These are phyloP conservation scores for Enoplosus armatus DNA, from an alignment of 2,797 vertebrate species.

Conservation along the genomic window DNA sequence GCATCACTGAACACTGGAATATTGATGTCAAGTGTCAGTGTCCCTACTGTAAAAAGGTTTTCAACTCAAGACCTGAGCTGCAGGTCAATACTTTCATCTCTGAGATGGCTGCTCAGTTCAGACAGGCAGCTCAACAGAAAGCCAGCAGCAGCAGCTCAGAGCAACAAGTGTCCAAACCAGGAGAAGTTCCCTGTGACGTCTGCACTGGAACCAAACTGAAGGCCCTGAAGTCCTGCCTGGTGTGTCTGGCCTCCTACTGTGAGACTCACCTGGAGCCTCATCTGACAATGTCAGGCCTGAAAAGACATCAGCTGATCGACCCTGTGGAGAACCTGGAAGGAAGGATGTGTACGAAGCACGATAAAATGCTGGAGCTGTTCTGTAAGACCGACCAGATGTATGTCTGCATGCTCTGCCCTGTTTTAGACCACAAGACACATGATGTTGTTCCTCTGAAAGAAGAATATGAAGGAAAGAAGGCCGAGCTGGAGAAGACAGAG, in stretches of 20 bases:
- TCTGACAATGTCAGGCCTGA: not conserved
- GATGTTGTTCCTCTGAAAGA: slow-evolving; percentile 19
- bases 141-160: slow-evolving; percentile 20
- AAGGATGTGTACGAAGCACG: slow-evolving; percentile 22
- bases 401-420: slow-evolving; percentile 25
- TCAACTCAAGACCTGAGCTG: slow-evolving; percentile 7
- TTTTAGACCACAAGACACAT: slow-evolving; percentile 9
- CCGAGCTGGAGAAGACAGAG: too few relatives aligned
- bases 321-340: slow-evolving; percentile 22
- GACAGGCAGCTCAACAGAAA: slow-evolving; percentile 17
- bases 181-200: slow-evolving; percentile 28
- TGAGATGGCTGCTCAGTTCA: slow-evolving; percentile 41
- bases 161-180: slow-evolving; percentile 1
- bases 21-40: not conserved
- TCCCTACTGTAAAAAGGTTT: slow-evolving; percentile 27
- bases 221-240: slow-evolving; percentile 41
- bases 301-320: slow-evolving; percentile 31
- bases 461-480: slow-evolving; percentile 19
- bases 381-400: slow-evolving; percentile 36
- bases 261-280: slow-evolving; percentile 51
- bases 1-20: not conserved
- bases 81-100: slow-evolving; percentile 33
- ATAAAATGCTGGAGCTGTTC: slow-evolving; percentile 43
- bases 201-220: slow-evolving; percentile 38
- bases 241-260: slow-evolving; percentile 40